These are phyloP conservation scores for Thalassarche chlororhynchos DNA, from an alignment of 2,113 vertebrate genomes.

Conservation along the genomic window DNA sequence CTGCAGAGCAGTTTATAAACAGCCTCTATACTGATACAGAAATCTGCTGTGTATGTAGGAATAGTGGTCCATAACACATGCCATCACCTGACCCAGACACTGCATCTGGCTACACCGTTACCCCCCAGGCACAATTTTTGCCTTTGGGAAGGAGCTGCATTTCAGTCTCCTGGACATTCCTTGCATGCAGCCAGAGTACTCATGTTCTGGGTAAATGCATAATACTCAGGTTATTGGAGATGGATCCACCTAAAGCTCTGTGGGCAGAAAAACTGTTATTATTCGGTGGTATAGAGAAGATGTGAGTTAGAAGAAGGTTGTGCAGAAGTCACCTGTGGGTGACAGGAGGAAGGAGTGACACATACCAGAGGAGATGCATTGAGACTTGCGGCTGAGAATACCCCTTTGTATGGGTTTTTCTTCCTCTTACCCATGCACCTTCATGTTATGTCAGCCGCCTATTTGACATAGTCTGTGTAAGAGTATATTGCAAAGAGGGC, in stretches of 20 bases:
- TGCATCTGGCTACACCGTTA: neutral
- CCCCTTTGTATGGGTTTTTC: neutral
- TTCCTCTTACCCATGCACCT: neutral
- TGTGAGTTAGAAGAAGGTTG: neutral
- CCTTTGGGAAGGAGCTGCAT: neutral
- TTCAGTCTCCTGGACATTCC: neutral
- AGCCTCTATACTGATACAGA: neutral
- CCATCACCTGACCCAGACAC: neutral
- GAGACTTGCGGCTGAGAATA: neutral
- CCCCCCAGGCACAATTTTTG: neutral
- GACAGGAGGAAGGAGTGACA: neutral
- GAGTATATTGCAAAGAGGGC: neutral
- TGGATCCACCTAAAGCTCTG: neutral
- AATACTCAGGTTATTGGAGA: neutral
- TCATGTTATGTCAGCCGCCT: too few relatives aligned
- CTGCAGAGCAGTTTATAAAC: neutral
- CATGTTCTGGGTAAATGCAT: neutral
- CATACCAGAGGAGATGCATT: neutral
- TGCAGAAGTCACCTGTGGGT: neutral
- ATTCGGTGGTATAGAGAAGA: neutral
- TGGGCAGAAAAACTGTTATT: neutral
- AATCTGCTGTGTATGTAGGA: neutral
- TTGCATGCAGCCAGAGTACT: neutral
- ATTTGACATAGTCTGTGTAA: neutral
- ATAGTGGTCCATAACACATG: accelerated